phyloP scores from a whole-genome alignment of 2,797 vertebrate species.

The Eurystomus glaucurus region DNA sequence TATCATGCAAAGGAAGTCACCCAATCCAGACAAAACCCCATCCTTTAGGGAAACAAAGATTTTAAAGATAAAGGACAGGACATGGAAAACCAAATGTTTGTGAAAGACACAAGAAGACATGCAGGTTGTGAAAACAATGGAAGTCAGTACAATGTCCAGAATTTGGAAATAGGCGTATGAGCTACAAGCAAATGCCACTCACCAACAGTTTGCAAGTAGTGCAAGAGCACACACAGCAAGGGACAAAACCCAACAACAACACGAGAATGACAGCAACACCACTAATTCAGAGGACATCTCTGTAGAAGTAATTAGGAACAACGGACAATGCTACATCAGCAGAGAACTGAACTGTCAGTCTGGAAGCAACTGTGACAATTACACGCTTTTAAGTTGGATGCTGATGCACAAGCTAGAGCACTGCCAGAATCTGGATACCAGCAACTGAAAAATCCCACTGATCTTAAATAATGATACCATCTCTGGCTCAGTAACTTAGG shows the following conservation, averaged over 20 bases:
- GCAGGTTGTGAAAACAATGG: background rate
- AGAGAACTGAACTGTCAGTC: background rate
- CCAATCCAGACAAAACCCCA: background rate
- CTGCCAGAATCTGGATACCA: constrained; percentile 25
- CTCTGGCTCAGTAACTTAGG: background rate
- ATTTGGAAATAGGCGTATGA: background rate
- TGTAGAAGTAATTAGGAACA: background rate
- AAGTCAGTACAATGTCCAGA: background rate
- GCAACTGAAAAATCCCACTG: background rate
- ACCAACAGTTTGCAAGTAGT: background rate
- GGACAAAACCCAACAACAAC: background rate
- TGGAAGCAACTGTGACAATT: background rate
- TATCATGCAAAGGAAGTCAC: background rate
- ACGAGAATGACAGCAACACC: background rate
- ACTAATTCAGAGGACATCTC: background rate
- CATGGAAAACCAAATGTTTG: background rate
- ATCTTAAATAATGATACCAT: background rate
- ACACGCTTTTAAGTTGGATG: background rate
- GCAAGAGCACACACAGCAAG: background rate
- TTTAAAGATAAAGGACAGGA: background rate
- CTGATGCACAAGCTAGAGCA: background rate
- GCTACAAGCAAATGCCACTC: background rate
- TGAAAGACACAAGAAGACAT: background rate
- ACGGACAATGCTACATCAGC: constrained; percentile 21
- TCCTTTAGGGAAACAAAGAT: background rate